Evolutionary conservation across 2,113 vertebrate genomes (phyloP).

Genomic region (Sylvia atricapilla): DNA sequence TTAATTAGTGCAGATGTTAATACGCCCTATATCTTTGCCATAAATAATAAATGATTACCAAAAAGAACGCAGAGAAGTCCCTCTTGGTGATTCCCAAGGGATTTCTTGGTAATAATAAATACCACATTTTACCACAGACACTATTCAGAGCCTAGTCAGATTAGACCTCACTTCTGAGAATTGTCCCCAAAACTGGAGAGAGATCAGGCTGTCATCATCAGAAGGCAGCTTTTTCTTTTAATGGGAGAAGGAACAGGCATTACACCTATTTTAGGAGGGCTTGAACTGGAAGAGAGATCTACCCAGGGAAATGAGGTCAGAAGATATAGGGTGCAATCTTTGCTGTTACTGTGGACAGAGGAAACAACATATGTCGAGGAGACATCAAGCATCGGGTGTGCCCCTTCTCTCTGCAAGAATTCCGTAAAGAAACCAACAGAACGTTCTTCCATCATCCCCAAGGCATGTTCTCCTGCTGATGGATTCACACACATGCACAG

Average conservation of each 20-base stretch:
- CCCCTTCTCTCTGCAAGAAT: background rate
- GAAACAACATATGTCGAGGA: background rate
- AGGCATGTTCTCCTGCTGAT: accelerated
- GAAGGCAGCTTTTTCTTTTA: background rate
- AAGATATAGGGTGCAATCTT: background rate
- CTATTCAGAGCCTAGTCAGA: background rate
- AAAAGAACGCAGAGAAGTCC: background rate
- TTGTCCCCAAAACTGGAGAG: background rate
- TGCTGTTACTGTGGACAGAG: background rate
- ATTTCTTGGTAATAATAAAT: background rate
- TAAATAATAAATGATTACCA: background rate
- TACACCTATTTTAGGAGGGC: background rate
- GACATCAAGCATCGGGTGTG: background rate
- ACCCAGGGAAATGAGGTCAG: background rate
- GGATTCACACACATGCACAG: background rate
- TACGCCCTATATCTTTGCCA: background rate
- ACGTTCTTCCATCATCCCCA: background rate
- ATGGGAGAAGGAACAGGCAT: background rate
- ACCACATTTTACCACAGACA: background rate
- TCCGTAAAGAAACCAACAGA: background rate
- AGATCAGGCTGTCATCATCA: background rate
- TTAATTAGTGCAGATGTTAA: background rate
- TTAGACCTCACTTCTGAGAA: background rate
- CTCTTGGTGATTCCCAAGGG: background rate
- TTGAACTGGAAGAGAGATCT: background rate